Conservation (phyloP, 2,113 vertebrate species). For the Poeciliopsis retropinna region DNA sequence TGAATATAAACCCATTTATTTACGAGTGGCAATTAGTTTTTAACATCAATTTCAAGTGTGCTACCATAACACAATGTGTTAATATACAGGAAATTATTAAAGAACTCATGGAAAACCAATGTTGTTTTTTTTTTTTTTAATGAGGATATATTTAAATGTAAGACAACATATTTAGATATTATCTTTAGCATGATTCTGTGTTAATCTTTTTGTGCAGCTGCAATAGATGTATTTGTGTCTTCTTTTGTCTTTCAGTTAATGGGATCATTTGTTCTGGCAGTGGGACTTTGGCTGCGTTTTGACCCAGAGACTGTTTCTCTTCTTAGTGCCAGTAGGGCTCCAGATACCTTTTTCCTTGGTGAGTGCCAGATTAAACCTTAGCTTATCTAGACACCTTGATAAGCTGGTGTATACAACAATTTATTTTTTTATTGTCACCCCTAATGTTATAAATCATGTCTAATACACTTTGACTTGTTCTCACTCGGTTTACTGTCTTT, state of each 20-base stretch:
- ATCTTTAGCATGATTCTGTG: neutral
- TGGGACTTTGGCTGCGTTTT: constrained; percentile 94
- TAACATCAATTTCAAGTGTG: too few relatives aligned
- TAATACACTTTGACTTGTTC: neutral
- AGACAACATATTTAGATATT: neutral
- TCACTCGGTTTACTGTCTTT: neutral
- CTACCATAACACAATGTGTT: neutral
- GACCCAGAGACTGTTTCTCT: constrained; percentile 87
- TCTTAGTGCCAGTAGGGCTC: constrained; percentile 82
- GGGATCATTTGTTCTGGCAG: constrained; percentile 89
- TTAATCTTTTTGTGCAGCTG: neutral
- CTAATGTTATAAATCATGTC: neutral
- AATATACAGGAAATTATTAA: neutral
- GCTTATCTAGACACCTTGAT: neutral
- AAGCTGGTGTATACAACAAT: too few relatives aligned
- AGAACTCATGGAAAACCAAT: neutral
- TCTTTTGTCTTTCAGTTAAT: constrained; percentile 79
- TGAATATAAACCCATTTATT: too few relatives aligned
- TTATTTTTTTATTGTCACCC: neutral
- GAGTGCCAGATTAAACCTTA: constrained; percentile 65
- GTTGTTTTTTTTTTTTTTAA: neutral
- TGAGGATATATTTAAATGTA: constrained; percentile 4
- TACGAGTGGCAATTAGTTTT: too few relatives aligned
- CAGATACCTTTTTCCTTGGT: constrained; percentile 92
- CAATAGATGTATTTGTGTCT: constrained; percentile 8